phyloP scores from a whole-genome alignment of 23 tunicate genomes.

The Trididemnum clinides region DNA sequence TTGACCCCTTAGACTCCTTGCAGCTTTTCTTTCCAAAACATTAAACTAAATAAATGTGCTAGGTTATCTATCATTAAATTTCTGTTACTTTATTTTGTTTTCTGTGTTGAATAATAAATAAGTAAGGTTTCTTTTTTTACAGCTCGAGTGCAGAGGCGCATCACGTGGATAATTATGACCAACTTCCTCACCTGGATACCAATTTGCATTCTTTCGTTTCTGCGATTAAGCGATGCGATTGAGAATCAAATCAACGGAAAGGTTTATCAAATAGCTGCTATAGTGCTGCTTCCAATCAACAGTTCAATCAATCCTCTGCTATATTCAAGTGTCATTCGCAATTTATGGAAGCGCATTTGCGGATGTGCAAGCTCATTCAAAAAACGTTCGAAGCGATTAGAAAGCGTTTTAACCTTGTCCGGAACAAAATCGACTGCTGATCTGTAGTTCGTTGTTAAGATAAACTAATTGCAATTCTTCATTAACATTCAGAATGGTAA shows the following conservation, averaged over 20 bases:
- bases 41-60: too few species aligned
- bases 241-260: background rate
- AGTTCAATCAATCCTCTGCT: slow-evolving; percentile 39
- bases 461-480: too few species aligned
- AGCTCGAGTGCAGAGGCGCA: slow-evolving; percentile 9
- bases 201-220: slow-evolving; percentile 14
- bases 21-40: too few species aligned
- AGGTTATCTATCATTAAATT: too few species aligned
- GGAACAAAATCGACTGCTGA: slow-evolving; percentile 22
- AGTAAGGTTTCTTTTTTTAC: background rate
- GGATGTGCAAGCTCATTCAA: background rate
- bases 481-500: too few species aligned
- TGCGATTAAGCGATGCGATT: background rate
- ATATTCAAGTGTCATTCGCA: slow-evolving; percentile 24
- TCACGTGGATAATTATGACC: background rate
- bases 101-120: too few species aligned
- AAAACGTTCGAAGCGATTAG: background rate
- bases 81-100: too few species aligned
- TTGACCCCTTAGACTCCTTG: too few species aligned
- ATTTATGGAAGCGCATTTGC: background rate
- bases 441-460: too few species aligned
- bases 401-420: background rate
- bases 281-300: slow-evolving; percentile 43
- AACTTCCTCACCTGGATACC: slow-evolving; percentile 39
- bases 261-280: slow-evolving; percentile 23